Evolutionary conservation across 2,888 invertebrate species (phyloP), one percentile per base, ranked within the genome.

Genomic region (Erpobdella octoculata): DNA sequence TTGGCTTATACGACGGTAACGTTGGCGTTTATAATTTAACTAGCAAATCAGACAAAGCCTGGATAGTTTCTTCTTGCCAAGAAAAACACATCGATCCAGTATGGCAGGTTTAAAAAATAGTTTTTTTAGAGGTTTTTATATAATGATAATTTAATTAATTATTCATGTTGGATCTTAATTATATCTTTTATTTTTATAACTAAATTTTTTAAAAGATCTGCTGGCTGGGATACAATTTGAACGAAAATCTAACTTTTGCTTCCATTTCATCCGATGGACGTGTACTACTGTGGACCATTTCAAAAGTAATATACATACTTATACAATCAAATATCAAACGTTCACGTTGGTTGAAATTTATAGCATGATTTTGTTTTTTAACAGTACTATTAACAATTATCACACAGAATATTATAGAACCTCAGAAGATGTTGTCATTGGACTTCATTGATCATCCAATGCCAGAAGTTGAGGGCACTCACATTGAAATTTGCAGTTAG

Each of bases 221-320:
- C 78, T 95, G 95, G 95, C 92, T 91, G 9, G 88, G 89, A 3
- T 91, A 94, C 78, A 87, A 93, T 76, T 88, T 91, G 48, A 94
- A 95, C 81, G 93, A 92, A 15, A 93, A 94, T 81, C 87, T 92
- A 64, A 91, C 92, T 72, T 94, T 95, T 85, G 93, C 89, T 84
- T 93, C 94, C 0, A 89, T 93, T 31, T 90, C 92, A 0, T 89
- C 90, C 0, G 95, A 95, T 84, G 94, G 95, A 0, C 88, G 89
- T 78, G 90, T 95, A 75, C 91, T 91, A 76, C 90, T 91, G 80
- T 86, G 85, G 85, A 82, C 82, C 12, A 78, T 85, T 36, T 79
- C 84, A 28, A 84, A 84, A 80, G 83, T 84, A 46, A 48, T 35
- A 18, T 35, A 21, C 4, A 25, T n/a, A 33, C 12, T 5, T 35